phyloP scores from a whole-genome alignment of 1,140 invertebrate species.

The Platyscapa corneri region DNA sequence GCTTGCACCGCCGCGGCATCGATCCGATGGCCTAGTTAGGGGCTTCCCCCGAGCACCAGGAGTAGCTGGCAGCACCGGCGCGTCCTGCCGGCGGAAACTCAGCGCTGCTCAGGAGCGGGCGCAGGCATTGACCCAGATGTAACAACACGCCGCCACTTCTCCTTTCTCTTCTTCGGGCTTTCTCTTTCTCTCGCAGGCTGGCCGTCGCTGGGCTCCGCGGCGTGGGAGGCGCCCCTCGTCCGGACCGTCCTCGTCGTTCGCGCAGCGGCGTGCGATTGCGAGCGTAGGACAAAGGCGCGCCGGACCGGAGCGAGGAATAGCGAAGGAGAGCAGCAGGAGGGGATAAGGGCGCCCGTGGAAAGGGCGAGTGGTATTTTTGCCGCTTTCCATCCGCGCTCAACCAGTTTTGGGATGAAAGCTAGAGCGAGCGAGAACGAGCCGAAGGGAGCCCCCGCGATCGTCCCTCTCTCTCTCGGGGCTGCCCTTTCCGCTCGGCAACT shows the following conservation, averaged over 20 bases:
- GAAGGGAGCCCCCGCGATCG: slow-evolving; percentile 20
- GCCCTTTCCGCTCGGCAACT: slow-evolving; percentile 23
- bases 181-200: too few species aligned
- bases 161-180: too few species aligned
- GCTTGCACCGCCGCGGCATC: slow-evolving; percentile 60
- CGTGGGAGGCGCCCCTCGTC: too few species aligned
- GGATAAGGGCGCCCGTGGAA: background rate
- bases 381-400: background rate
- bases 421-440: background rate
- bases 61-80: background rate
- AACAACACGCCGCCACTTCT: background rate
- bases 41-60: background rate
- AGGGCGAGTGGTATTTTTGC: background rate
- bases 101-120: slow-evolving; percentile 62
- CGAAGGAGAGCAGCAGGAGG: background rate
- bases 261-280: background rate
- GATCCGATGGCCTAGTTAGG: slow-evolving; percentile 70
- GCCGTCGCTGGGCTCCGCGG: too few species aligned
- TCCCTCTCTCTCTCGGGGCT: background rate
- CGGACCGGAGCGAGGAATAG: background rate
- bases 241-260: too few species aligned
- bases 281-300: background rate
- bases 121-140: slow-evolving; percentile 68
- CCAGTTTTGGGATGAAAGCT: slow-evolving; percentile 15
- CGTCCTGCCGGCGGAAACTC: too few species aligned